Evolutionary conservation across 1,140 invertebrate species (phyloP).

Genomic region (Listronotus oregonensis): DNA sequence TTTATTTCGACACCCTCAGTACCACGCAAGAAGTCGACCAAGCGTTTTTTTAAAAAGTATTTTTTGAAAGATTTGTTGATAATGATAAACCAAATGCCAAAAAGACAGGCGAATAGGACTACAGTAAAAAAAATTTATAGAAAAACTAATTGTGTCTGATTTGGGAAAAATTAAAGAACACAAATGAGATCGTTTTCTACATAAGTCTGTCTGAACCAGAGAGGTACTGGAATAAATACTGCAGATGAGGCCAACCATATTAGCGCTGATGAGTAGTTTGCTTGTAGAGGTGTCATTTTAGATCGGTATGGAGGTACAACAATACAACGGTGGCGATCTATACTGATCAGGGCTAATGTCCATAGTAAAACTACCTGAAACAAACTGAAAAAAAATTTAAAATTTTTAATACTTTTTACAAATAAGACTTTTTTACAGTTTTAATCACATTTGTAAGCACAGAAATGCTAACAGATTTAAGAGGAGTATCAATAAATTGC

Average conservation of each 20-base stretch:
- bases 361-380: constrained; percentile 65
- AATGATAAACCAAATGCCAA: constrained; percentile 66
- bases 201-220: constrained; percentile 60
- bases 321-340: constrained; percentile 64
- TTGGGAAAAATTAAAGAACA: constrained; percentile 65
- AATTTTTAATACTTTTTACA: too few species aligned
- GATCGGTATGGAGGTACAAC: constrained; percentile 63
- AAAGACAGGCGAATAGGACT: constrained; percentile 59
- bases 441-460: too few species aligned
- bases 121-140: constrained; percentile 62
- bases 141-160: constrained; percentile 57
- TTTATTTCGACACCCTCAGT: constrained; percentile 49
- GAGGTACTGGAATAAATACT: constrained; percentile 60
- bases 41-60: constrained; percentile 60
- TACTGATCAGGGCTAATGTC: constrained; percentile 65
- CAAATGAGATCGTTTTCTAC: constrained; percentile 46
- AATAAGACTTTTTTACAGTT: too few species aligned
- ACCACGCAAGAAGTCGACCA: constrained; percentile 61
- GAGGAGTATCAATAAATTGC: too few species aligned
- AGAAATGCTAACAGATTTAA: too few species aligned
- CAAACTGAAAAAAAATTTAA: constrained; percentile 63
- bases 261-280: constrained; percentile 54
- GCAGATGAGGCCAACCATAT: constrained; percentile 60
- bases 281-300: constrained; percentile 58
- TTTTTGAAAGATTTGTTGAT: constrained; percentile 64